Percentiles rank a stretch among this genome's conserved stretches.
These are phyloP conservation scores for Porites lobata DNA, from an alignment of 92 coral and sea anemone genomes.

Conservation along the genomic window DNA sequence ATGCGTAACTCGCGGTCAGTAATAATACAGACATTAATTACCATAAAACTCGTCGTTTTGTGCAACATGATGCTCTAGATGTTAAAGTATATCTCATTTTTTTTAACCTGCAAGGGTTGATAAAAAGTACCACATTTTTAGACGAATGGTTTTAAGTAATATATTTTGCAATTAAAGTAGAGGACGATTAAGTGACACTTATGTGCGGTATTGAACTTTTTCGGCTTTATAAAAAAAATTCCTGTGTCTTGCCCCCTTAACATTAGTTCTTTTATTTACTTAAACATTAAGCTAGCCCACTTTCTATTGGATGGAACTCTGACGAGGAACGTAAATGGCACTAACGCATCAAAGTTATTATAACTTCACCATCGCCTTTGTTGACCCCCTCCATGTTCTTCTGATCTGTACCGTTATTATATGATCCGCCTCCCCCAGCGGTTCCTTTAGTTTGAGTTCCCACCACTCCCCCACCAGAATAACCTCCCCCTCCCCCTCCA, in stretches of 20 bases:
- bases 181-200: constrained; percentile 36
- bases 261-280: neutral
- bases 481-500: constrained; percentile 87
- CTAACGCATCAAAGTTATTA: neutral
- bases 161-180: neutral
- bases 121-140: neutral
- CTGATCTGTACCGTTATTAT: constrained; percentile 19
- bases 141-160: no score
- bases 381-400: constrained; percentile 15
- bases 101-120: no score
- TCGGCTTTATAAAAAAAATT: neutral
- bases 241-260: neutral
- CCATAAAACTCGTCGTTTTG: no score
- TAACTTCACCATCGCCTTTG: constrained; percentile 30
- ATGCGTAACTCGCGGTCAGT: neutral
- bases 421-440: constrained; percentile 86
- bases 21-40: neutral
- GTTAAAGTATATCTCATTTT: no score
- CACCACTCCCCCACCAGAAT: constrained; percentile 33
- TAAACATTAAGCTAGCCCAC: neutral
- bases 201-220: constrained; percentile 13
- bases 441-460: constrained; percentile 15
- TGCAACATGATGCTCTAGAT: no score
- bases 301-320: no score
- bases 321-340: no score